A percentile compares a stretch with the other conserved stretches of the same genome.
These are phyloP conservation scores for Ispidina picta DNA, from an alignment of 2,797 vertebrate genomes.

Conservation along the genomic window DNA sequence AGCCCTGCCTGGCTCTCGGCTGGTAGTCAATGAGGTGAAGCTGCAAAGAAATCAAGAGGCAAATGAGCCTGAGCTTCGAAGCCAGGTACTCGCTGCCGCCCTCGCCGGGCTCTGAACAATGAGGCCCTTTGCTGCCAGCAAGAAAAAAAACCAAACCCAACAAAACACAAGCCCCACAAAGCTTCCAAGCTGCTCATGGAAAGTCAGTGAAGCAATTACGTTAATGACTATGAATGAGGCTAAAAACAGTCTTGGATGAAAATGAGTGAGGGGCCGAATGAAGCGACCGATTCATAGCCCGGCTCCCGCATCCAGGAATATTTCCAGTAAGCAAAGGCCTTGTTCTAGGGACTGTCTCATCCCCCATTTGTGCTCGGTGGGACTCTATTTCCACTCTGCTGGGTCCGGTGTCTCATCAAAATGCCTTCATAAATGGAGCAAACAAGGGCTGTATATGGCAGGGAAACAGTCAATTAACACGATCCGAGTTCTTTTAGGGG, in stretches of 20 bases:
- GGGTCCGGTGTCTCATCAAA: constrained; percentile 64
- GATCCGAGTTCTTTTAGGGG: constrained; percentile 61
- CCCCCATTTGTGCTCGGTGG: constrained; percentile 22
- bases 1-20: neutral
- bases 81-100: constrained; percentile 21
- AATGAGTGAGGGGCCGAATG: constrained; percentile 59
- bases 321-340: constrained; percentile 55
- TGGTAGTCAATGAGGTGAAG: neutral
- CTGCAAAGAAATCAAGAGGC: neutral
- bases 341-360: constrained; percentile 34
- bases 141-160: neutral
- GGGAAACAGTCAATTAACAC: constrained; percentile 59
- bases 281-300: constrained; percentile 50
- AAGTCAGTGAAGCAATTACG: constrained; percentile 65
- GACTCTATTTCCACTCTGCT: constrained; percentile 63
- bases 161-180: neutral
- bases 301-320: constrained; percentile 28
- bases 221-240: constrained; percentile 66
- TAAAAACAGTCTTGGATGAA: constrained; percentile 52
- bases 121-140: constrained; percentile 41
- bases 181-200: constrained; percentile 29
- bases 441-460: constrained; percentile 64
- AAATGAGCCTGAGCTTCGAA: neutral
- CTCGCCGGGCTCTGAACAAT: neutral
- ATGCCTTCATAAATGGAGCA: constrained; percentile 65